Evolutionary conservation across 1,140 invertebrate genomes (phyloP), one percentile per base, ranked within the genome.

Genomic region (Lordiphosa stackelbergi): DNA sequence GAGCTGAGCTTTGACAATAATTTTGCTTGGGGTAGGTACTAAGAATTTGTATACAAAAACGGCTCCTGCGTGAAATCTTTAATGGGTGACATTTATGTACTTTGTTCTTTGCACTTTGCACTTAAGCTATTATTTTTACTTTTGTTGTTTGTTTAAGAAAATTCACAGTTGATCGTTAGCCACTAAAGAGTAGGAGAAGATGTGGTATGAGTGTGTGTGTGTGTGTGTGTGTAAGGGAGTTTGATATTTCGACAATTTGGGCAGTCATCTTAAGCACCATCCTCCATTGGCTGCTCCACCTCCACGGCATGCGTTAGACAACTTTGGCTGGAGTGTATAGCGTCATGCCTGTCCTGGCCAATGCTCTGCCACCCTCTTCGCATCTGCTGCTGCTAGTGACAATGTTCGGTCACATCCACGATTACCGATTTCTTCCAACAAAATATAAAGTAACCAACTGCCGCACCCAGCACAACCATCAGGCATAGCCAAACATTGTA

Each of bases 401-500:
- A 98, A 88, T 98, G 96, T 92, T 98, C 96, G 40, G 96, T 97
- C 41, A 97, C 93, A 83, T 98, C 96, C 2, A 97, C 94, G 22
- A 97, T 93, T 7, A 95, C 92, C 2, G 93, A 93, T 88, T 96
- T 96, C 85, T 94, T 94, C 96, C 96, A 98, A 22, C 96, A 96
- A 87, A 98, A 98, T 28, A 96, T 89, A 88, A 98, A 98, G 88
- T 98, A 98, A 2, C 97, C 97, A 8, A 94, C 89, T 1, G 93
- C 95, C 10, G 96, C 93, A 2, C 97, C 97, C 5, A 97, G 79
- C 0, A 97, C 92, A n/a, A 98, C 93, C 4, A 95, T 94, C 16
- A 96, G 64, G 84, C 97, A 97, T 12, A 98, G 90, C 95, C 95
- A 99, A 12, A 95, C 93, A 86, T 98, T 98, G 91, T 97, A 99